A percentile compares a stretch with the other conserved stretches of the same genome.
Evolutionary conservation across 2,888 invertebrate genomes (phyloP).

Genomic region (Rhagonycha lutea): DNA sequence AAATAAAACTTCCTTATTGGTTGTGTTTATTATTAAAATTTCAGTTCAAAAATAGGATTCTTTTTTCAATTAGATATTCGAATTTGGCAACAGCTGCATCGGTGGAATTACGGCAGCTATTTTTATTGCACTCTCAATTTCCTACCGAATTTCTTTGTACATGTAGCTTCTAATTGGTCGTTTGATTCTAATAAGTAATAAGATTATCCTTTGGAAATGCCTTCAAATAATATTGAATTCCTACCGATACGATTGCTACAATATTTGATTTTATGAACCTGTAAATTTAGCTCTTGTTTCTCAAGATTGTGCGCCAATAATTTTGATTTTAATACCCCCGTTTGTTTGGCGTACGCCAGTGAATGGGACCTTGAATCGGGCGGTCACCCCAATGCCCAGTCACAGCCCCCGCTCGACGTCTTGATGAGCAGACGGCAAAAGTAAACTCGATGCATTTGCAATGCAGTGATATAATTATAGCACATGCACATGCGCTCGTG

Average conservation of each 20-base stretch:
- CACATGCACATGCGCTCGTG: slow-evolving; percentile 37
- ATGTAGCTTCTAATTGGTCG: slow-evolving; percentile 4
- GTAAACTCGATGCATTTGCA: slow-evolving; percentile 30
- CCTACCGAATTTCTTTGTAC: slow-evolving; percentile 26
- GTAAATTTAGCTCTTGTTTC: not conserved
- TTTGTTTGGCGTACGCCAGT: slow-evolving; percentile 32
- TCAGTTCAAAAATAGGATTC: slow-evolving; percentile 19
- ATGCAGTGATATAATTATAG: slow-evolving; percentile 52
- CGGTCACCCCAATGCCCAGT: slow-evolving; percentile 42
- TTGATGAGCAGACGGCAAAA: slow-evolving; percentile 25
- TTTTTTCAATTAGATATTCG: slow-evolving; percentile 16
- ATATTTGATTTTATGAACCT: not conserved
- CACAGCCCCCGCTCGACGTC: slow-evolving; percentile 30
- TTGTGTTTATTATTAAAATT: not conserved
- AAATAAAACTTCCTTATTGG: not conserved
- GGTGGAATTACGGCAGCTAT: slow-evolving; percentile 24
- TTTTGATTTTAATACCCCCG: slow-evolving; percentile 14
- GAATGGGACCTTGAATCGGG: slow-evolving; percentile 44
- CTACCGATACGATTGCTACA: too few relatives aligned
- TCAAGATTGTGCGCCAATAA: not conserved
- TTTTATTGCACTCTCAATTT: slow-evolving; percentile 30
- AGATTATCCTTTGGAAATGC: not conserved
- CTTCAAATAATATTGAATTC: not conserved
- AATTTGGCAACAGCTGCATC: slow-evolving; percentile 23
- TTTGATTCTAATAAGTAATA: not conserved